Evolutionary conservation across 2,113 vertebrate genomes (phyloP).

Genomic region (Phrynocephalus versicolor): DNA sequence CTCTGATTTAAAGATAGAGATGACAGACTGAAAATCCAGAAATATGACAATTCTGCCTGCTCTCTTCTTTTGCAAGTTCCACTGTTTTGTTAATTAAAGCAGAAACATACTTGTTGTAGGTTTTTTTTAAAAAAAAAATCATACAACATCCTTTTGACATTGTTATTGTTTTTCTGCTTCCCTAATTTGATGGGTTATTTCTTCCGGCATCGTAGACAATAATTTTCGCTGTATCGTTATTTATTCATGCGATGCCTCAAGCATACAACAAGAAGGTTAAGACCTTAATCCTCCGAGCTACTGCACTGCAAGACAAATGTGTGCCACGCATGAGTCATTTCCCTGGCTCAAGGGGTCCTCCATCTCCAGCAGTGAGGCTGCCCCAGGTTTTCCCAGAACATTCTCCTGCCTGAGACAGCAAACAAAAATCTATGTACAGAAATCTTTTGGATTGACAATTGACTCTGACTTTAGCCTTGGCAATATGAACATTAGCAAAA

Average conservation of each 20-base stretch:
- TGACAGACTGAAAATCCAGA: constrained; percentile 5
- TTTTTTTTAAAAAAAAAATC: constrained; percentile 9
- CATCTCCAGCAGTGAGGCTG: neutral
- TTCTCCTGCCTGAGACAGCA: neutral
- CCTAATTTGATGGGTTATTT: constrained; percentile 12
- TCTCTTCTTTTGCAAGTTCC: constrained; percentile 21
- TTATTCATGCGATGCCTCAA: constrained; percentile 44
- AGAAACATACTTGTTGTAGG: neutral
- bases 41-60: neutral
- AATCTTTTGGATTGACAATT: neutral
- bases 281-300: neutral
- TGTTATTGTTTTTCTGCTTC: constrained; percentile 33
- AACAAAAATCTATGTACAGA: neutral
- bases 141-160: neutral
- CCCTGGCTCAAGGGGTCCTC: neutral
- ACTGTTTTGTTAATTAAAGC: constrained; percentile 48
- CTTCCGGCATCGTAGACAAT: neutral
- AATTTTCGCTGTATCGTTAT: constrained; percentile 24
- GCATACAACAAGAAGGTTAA: constrained; percentile 32
- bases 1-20: neutral
- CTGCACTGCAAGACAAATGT: neutral
- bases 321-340: neutral
- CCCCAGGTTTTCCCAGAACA: neutral
- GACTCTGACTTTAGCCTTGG: neutral
- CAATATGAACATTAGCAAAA: neutral